phyloP scores from a whole-genome alignment of 2,888 invertebrate genomes.

The Drosophila imparisetae region DNA sequence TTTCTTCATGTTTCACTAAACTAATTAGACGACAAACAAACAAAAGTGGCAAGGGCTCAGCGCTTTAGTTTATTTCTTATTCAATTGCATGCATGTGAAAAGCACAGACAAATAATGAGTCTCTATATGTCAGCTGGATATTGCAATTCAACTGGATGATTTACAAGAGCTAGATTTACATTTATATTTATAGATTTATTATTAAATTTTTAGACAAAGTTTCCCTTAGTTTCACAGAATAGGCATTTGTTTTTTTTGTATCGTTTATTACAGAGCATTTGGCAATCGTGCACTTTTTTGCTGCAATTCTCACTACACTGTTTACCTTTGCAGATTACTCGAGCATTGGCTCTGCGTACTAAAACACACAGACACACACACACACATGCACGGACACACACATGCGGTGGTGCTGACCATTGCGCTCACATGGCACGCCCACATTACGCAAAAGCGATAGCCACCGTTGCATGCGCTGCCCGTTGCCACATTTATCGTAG shows the following conservation, averaged over 20 bases:
- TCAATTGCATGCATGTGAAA: conserved; percentile 16
- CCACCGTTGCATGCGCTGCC: conserved; percentile 18
- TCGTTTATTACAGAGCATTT: neutral
- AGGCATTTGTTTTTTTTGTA: neutral
- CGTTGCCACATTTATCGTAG: conserved; percentile 40
- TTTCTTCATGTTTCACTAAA: conserved; percentile 34
- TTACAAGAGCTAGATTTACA: neutral
- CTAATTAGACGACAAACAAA: conserved; percentile 55
- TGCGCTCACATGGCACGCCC: conserved; percentile 32
- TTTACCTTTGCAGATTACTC: conserved; percentile 24
- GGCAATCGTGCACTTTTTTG: neutral
- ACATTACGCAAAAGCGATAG: conserved; percentile 43
- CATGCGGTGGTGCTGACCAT: conserved; percentile 31
- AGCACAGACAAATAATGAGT: neutral
- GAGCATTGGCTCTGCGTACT: conserved; percentile 19
- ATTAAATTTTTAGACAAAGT: neutral
- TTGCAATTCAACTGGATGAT: neutral
- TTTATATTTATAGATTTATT: neutral
- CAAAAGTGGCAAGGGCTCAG: conserved; percentile 15
- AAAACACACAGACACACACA: neutral
- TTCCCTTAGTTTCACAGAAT: neutral
- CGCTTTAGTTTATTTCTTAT: conserved; percentile 25
- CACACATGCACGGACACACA: neutral
- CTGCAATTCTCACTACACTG: conserved; percentile 3
- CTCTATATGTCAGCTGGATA: neutral